Conservation (phyloP, 2,888 invertebrate species). For the Chirona hameri region DNA sequence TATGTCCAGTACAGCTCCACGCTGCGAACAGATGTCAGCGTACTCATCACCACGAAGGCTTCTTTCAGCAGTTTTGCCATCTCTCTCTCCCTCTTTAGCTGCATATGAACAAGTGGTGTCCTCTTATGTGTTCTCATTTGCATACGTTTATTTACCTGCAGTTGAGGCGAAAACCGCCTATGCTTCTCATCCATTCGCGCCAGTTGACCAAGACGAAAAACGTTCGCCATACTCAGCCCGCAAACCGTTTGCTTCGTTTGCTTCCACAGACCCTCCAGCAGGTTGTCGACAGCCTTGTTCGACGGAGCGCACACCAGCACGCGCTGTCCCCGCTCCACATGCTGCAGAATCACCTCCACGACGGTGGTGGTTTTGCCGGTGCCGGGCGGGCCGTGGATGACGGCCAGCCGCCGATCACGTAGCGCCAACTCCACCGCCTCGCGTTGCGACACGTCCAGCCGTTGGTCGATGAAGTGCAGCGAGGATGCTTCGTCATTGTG, state of each 20-base stretch:
- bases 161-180: constrained; percentile 52
- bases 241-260: constrained; percentile 36
- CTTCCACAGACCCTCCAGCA: constrained; percentile 50
- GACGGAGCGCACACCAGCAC: constrained; percentile 57
- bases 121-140: constrained; percentile 41
- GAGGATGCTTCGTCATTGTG: constrained; percentile 10
- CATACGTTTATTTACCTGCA: constrained; percentile 45
- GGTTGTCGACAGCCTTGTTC: constrained; percentile 57
- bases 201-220: constrained; percentile 56
- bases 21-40: constrained; percentile 49
- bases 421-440: constrained; percentile 53
- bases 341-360: constrained; percentile 54
- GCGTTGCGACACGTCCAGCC: constrained; percentile 51
- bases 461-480: constrained; percentile 33
- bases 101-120: constrained; percentile 43
- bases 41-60: constrained; percentile 50
- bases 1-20: constrained; percentile 51
- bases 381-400: constrained; percentile 58
- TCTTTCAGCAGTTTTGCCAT: constrained; percentile 43
- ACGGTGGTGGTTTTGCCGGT: constrained; percentile 58
- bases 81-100: constrained; percentile 47
- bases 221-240: constrained; percentile 42
- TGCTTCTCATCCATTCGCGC: constrained; percentile 51
- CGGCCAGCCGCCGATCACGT: constrained; percentile 50
- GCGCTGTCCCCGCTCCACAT: constrained; percentile 48